Evolutionary conservation across 2,888 invertebrate genomes (phyloP).

Genomic region (Hyposoter didymator): DNA sequence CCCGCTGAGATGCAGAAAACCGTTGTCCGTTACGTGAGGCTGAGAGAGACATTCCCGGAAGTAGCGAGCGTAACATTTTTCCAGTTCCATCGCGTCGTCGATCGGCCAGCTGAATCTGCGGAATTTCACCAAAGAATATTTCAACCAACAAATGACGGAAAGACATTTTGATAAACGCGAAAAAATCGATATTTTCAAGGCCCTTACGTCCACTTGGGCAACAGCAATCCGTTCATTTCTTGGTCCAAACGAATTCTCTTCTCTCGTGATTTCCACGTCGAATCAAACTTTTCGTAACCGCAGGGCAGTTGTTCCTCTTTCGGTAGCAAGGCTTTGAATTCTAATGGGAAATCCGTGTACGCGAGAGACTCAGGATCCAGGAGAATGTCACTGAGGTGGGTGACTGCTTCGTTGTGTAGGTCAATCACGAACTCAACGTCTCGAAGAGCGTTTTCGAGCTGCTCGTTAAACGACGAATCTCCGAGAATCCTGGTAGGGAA

Average conservation of each 20-base stretch:
- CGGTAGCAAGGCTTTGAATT: constrained; percentile 86
- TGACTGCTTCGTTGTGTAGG: constrained; percentile 89
- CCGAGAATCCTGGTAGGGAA: constrained; percentile 76
- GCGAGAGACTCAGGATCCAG: constrained; percentile 87
- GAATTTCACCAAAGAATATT: constrained; percentile 14
- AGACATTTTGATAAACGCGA: not conserved
- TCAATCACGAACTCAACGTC: constrained; percentile 87
- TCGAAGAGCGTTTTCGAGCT: constrained; percentile 83
- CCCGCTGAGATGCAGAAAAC: constrained; percentile 72
- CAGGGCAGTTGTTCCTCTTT: constrained; percentile 86
- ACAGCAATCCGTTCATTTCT: constrained; percentile 86
- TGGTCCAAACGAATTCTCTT: constrained; percentile 85
- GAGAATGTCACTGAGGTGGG: constrained; percentile 87
- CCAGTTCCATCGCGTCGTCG: constrained; percentile 73
- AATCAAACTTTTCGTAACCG: constrained; percentile 88
- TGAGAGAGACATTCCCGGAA: constrained; percentile 74
- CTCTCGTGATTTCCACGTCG: constrained; percentile 86
- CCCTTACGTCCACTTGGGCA: constrained; percentile 85
- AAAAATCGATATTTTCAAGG: not conserved
- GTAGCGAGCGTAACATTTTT: constrained; percentile 74
- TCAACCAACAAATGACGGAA: not conserved
- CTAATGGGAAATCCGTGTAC: constrained; percentile 88
- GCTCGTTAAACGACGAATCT: constrained; percentile 75
- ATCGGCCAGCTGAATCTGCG: constrained; percentile 80
- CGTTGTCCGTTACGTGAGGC: constrained; percentile 74